Evolutionary conservation across 1,140 invertebrate genomes (phyloP).

Genomic region (Reticulitermes speratus): DNA sequence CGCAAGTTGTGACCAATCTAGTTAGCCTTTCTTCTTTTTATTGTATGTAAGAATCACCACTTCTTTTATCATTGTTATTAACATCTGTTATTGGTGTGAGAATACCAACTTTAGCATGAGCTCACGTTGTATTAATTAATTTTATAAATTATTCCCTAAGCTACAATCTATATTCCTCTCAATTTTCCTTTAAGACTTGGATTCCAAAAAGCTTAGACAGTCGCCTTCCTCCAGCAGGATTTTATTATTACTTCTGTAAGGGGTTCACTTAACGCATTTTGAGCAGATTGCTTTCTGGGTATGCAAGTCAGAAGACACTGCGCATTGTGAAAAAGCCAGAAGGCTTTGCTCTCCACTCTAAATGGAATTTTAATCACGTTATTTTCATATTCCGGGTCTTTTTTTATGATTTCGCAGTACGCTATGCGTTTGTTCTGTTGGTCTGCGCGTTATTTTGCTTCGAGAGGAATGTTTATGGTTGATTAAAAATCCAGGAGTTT

Average conservation of each 20-base stretch:
- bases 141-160: not conserved
- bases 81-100: not conserved
- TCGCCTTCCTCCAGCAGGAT: not conserved
- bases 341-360: not conserved
- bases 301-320: not conserved
- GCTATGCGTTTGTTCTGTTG: not conserved
- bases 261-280: not conserved
- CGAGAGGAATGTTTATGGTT: not conserved
- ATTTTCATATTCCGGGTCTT: not conserved
- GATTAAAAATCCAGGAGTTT: no score
- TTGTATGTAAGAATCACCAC: no score
- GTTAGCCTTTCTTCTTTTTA: no score
- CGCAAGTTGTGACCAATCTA: no score
- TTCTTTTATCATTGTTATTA: not conserved
- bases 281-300: not conserved
- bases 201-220: not conserved
- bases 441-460: not conserved
- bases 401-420: not conserved
- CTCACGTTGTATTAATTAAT: no score
- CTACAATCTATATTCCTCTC: not conserved
- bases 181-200: not conserved
- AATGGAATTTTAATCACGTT: conserved; percentile 13
- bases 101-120: not conserved
- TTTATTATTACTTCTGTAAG: not conserved
- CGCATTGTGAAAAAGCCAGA: not conserved